Evolutionary conservation across 2,888 invertebrate genomes (phyloP).

Genomic region (Acheta domesticus): DNA sequence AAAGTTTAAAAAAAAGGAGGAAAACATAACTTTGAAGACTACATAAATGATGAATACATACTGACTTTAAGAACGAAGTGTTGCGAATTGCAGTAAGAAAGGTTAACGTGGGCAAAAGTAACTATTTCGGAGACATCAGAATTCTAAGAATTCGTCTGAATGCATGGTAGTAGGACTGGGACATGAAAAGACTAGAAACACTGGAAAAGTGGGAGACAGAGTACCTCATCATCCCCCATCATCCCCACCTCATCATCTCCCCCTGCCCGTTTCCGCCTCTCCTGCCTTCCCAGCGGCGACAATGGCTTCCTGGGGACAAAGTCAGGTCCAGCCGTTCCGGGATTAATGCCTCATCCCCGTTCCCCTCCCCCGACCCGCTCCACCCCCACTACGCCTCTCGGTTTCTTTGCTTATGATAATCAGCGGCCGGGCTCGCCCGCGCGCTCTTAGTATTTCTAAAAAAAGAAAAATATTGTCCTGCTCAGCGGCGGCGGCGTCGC

Average conservation of each 20-base stretch:
- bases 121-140: too few relatives aligned
- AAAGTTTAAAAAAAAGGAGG: too few relatives aligned
- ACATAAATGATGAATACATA: too few relatives aligned
- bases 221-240: too few relatives aligned
- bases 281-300: not conserved
- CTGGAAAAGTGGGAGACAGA: too few relatives aligned
- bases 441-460: not conserved
- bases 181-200: too few relatives aligned
- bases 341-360: not conserved
- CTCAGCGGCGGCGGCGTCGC: not conserved
- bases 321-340: not conserved
- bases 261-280: not conserved
- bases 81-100: too few relatives aligned
- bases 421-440: not conserved
- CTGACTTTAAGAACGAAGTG: too few relatives aligned
- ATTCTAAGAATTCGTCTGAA: too few relatives aligned
- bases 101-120: too few relatives aligned
- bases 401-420: slow-evolving; percentile 18
- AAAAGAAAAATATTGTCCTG: slow-evolving; percentile 2
- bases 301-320: slow-evolving; percentile 6
- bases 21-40: too few relatives aligned
- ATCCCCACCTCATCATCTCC: not conserved
- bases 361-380: not conserved
- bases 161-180: too few relatives aligned
- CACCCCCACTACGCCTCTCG: not conserved